Base-by-base conservation (phyloP, 2,888 invertebrate genomes). In the Acleris literana region DNA sequence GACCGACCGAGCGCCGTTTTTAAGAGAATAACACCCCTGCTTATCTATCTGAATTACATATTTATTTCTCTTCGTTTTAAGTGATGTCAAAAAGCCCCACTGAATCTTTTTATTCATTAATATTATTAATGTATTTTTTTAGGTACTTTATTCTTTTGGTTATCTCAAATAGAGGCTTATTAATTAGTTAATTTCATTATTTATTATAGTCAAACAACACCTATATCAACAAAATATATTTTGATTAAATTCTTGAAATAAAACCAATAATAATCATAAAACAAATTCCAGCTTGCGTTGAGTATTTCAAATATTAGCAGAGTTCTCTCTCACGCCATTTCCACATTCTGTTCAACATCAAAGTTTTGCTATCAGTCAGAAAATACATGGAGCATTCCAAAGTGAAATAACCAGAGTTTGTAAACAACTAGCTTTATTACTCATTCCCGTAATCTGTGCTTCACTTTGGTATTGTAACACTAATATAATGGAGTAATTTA, bases 311-410 rank as follows among this genome's bases (percentile, higher is more conserved):
- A 64, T 64, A 54, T 54, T 9, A 25, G n/a, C 64, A 18, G 58
- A 59, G 53, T 13, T 4, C 43, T 53, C 44, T 33, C 52, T 49
- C 60, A 63, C 33, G 54, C 59, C 49, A 64, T 60, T 60, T 59
- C 49, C 59, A 44, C 54, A 60, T 54, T 60, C 60, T 20, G 55
- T 60, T 60, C 49, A 60, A 48, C 51, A 60, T 44, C 43, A 60
- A 60, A 65, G 44, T 65, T 65, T 57, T 33, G 57, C 63, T 57
- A 63, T 57, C 63, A 58, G 57, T 63, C 63, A 63, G 63, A 43
- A 63, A 63, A 63, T 63, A 46, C 63, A 57, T 52, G 63, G 52
- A 55, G 52, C 43, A 13, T 64, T 64, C 54, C 29, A 29, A 48
- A 64, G 64, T 60, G 49, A 49, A 65, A 65, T 44, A 55, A 44